Conservation (phyloP, 2,113 vertebrate species). For the Stercorarius parasiticus region DNA sequence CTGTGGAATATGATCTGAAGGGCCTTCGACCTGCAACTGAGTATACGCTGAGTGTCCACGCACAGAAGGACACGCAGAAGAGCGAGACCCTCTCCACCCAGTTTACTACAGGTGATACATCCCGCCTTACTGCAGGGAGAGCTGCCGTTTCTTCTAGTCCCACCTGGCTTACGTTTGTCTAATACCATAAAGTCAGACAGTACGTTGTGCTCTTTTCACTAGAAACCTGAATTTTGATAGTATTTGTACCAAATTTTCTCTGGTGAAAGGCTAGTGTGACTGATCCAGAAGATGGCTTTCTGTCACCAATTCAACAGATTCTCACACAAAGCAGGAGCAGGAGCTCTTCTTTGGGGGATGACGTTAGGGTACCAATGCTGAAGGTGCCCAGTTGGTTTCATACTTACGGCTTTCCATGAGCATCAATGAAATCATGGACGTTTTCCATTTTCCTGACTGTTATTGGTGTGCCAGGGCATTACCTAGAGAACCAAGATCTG, state of each 20-base stretch:
- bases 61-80: constrained; percentile 83
- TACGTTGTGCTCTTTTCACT: not conserved
- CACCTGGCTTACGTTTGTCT: not conserved
- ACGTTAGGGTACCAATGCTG: not conserved
- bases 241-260: not conserved
- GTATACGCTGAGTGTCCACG: constrained; percentile 87
- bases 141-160: not conserved
- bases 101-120: constrained; percentile 87
- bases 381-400: not conserved
- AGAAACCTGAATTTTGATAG: not conserved
- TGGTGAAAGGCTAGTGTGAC: fast-evolving
- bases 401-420: not conserved
- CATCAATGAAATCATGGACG: not conserved
- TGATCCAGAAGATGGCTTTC: not conserved
- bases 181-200: not conserved
- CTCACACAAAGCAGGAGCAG: not conserved
- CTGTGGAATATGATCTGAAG: constrained; percentile 86
- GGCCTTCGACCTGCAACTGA: constrained; percentile 85
- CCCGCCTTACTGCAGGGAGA: not conserved
- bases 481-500: not conserved
- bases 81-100: constrained; percentile 83
- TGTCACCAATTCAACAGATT: not conserved
- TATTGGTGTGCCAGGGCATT: not conserved
- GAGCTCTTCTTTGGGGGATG: not conserved
- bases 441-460: not conserved